A percentile compares a stretch with the other conserved stretches of the same genome.
These are phyloP conservation scores for Lagopus muta DNA, from an alignment of 2,113 vertebrate genomes.

Conservation along the genomic window DNA sequence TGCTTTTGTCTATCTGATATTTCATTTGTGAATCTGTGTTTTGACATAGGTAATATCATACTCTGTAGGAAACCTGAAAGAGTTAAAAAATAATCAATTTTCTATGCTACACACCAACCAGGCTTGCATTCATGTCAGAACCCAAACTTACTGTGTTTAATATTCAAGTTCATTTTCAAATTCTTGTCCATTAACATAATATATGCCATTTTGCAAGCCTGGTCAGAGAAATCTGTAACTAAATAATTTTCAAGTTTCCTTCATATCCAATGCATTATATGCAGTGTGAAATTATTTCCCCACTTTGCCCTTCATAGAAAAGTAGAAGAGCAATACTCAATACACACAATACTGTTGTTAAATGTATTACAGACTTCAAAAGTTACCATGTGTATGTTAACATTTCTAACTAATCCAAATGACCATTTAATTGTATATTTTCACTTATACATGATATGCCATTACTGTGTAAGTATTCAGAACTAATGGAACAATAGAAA, in stretches of 20 bases:
- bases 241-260: constrained; percentile 87
- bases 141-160: constrained; percentile 79
- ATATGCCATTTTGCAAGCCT: constrained; percentile 82
- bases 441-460: constrained; percentile 35
- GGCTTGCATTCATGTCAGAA: constrained; percentile 74
- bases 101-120: constrained; percentile 25
- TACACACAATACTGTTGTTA: constrained; percentile 63
- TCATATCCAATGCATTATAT: constrained; percentile 83
- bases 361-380: constrained; percentile 57
- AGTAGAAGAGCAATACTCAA: constrained; percentile 58
- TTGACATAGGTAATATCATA: not conserved
- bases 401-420: constrained; percentile 51
- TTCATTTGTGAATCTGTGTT: not conserved
- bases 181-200: constrained; percentile 82
- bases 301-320: constrained; percentile 66
- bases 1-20: not conserved
- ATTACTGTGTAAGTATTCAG: constrained; percentile 17
- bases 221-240: constrained; percentile 83
- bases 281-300: constrained; percentile 85
- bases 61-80: not conserved
- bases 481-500: constrained; percentile 29
- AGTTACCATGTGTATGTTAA: constrained; percentile 23
- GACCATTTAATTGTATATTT: constrained; percentile 66
- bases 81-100: constrained; percentile 72
- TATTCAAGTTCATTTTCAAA: constrained; percentile 86